Base-by-base conservation (phyloP, 1,140 invertebrate genomes). In the Drosophila simulans region DNA sequence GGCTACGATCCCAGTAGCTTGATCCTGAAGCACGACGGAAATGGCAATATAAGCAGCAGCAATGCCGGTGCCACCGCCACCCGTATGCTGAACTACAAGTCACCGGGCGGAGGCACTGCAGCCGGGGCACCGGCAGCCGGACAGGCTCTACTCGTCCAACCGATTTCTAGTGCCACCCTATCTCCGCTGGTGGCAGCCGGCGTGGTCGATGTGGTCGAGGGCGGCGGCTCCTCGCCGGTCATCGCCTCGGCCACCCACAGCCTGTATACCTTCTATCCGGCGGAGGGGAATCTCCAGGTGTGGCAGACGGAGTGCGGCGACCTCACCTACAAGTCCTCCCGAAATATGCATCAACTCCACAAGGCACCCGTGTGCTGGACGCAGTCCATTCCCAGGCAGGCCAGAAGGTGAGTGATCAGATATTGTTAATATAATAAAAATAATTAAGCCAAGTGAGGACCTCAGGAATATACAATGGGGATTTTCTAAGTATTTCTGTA, bases 311-410 rank as follows among this genome's bases (percentile, higher is more conserved):
- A 92, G 49, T 85, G 84, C 66, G 91, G 91, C 4, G 91, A 92
- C 57, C 64, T 91, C 31, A 90, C 90, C 48, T 92, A 92, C 53
- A 92, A 92, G 58, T 92, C 91, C 43, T 91, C 90, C 17, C 70
- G 90, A 58, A 91, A 91, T 78, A 88, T 88, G 84, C 84, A 91
- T 73, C 91, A 92, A 27, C 58, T 91, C 39, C 90, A 92, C 77
- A 90, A 92, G 76, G 89, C 91, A 35, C 91, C 92, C 22, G 85
- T 92, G 42, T 92, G 89, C 63, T 92, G 92, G 92, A 92, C 92
- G 53, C 91, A 92, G 60, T 92, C 92, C 5, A 91, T 92, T 74
- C 91, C 92, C 76, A 85, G 92, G 57, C 91, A 92, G 78, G 77
- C 91, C 43, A 92, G 91, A 92, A 76, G 91, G 92, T 92, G 55